Conservation (phyloP, 2,888 invertebrate species). For the Endomychus coccineus region DNA sequence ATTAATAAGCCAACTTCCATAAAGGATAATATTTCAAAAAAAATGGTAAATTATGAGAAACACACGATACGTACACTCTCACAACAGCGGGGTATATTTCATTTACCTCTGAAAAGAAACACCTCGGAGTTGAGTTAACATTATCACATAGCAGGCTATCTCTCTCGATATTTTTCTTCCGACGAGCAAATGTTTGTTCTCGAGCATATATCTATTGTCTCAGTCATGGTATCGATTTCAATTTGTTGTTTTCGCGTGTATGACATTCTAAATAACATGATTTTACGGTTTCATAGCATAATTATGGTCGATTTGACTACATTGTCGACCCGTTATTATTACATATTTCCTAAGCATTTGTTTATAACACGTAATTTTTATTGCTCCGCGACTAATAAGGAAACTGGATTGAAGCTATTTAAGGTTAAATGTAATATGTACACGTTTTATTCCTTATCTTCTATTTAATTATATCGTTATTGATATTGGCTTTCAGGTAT, state of each 20-base stretch:
- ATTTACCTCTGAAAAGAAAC: slow-evolving; percentile 20
- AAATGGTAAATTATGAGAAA: slow-evolving; percentile 19
- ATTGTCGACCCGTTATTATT: slow-evolving; percentile 3
- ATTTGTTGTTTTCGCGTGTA: slow-evolving; percentile 7
- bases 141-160: slow-evolving; percentile 22
- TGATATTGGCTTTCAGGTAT: no score
- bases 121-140: slow-evolving; percentile 20
- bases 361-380: slow-evolving; percentile 12
- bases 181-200: slow-evolving; percentile 19
- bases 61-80: slow-evolving; percentile 13
- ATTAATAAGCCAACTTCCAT: no score
- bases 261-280: slow-evolving; percentile 10
- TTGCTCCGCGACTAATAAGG: slow-evolving; percentile 22
- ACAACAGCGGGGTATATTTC: slow-evolving; percentile 10
- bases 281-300: not conserved
- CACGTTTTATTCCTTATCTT: slow-evolving; percentile 13
- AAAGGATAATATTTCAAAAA: slow-evolving; percentile 2
- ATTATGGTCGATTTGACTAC: not conserved
- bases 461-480: no score
- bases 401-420: slow-evolving; percentile 21
- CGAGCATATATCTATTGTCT: slow-evolving; percentile 17
- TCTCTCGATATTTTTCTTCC: slow-evolving; percentile 21
- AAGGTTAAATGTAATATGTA: slow-evolving; percentile 17
- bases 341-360: slow-evolving; percentile 9
- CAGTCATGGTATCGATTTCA: slow-evolving; percentile 7